Evolutionary conservation across 1,140 invertebrate species (phyloP).

Genomic region (Laupala kohalensis): DNA sequence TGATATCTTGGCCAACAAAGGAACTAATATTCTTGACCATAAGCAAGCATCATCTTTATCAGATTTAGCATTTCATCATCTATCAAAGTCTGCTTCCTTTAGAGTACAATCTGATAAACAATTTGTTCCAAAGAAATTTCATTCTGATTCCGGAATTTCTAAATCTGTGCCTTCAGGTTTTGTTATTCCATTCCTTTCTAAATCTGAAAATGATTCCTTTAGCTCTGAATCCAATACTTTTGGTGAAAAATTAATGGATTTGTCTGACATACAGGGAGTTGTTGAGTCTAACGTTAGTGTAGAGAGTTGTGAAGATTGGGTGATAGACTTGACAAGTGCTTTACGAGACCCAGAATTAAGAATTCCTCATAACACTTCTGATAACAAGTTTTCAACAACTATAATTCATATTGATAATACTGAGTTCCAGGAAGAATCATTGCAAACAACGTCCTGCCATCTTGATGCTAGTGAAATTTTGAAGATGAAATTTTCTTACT

Average conservation of each 20-base stretch:
- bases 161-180: not conserved
- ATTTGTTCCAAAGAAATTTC: not conserved
- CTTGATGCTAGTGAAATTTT: not conserved
- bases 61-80: not conserved
- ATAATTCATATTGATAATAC: not conserved
- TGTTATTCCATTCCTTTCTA: not conserved
- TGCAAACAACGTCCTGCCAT: not conserved
- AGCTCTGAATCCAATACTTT: too few species aligned
- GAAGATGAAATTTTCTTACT: constrained; percentile 13
- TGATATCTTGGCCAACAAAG: not conserved
- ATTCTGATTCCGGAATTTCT: not conserved
- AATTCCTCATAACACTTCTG: not conserved
- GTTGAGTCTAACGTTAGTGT: not conserved
- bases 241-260: too few species aligned
- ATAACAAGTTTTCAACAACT: not conserved
- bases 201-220: too few species aligned
- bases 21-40: not conserved
- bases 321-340: constrained; percentile 5
- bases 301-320: not conserved
- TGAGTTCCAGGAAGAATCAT: not conserved
- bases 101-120: not conserved
- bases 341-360: constrained; percentile 1
- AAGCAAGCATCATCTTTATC: not conserved
- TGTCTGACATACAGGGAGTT: not conserved
- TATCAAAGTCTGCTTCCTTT: not conserved